Evolutionary conservation across 1,140 invertebrate genomes (phyloP).

Genomic region (Colletes latitarsis): DNA sequence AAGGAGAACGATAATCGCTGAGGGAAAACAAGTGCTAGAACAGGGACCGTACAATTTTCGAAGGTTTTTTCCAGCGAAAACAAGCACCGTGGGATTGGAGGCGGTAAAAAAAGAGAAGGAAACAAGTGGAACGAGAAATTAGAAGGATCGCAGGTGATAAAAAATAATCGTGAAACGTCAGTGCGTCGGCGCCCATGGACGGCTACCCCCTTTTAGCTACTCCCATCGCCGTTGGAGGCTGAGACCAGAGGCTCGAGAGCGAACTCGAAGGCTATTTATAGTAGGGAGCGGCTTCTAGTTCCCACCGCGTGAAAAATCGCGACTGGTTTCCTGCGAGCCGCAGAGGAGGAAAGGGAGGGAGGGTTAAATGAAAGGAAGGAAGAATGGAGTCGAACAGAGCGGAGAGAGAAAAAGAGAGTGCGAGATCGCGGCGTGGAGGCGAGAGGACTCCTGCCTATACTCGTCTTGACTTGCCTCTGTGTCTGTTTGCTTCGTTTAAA

Average conservation of each 20-base stretch:
- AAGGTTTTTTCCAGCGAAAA: not conserved
- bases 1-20: not conserved
- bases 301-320: conserved; percentile 65
- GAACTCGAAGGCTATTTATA: conserved; percentile 68
- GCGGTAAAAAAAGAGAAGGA: no score
- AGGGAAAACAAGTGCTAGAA: no score
- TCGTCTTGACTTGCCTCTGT: not conserved
- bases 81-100: not conserved
- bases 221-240: conserved; percentile 54
- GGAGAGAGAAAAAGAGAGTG: not conserved
- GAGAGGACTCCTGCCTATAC: conserved; percentile 3
- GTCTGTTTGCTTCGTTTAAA: conserved; percentile 1
- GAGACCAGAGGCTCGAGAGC: conserved; percentile 48
- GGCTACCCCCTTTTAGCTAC: conserved; percentile 48
- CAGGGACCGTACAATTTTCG: no score
- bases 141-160: conserved; percentile 20
- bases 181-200: conserved; percentile 46
- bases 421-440: not conserved
- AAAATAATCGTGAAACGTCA: conserved; percentile 33
- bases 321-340: conserved; percentile 60
- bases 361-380: conserved; percentile 18
- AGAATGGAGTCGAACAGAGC: not conserved
- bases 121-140: conserved; percentile 2
- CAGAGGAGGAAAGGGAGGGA: conserved; percentile 31
- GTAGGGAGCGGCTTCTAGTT: conserved; percentile 67